Percentiles rank a stretch among this genome's conserved stretches.
These are phyloP conservation scores for Drosophila elegans DNA, from an alignment of 1,140 invertebrate species.

Conservation along the genomic window DNA sequence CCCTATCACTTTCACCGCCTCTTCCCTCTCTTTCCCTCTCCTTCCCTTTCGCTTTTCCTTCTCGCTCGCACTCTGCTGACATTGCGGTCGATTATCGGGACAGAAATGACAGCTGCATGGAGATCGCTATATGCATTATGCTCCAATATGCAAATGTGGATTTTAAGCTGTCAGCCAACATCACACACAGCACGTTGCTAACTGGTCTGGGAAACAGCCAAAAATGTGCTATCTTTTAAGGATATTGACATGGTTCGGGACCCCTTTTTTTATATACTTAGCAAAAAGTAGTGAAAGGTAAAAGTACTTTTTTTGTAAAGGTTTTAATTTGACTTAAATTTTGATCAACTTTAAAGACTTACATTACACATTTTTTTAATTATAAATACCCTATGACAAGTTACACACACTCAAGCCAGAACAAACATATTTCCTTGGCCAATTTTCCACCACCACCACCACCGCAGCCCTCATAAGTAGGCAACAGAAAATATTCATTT, in stretches of 20 bases:
- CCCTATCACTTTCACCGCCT: background rate
- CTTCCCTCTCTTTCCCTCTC: background rate
- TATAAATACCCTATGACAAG: too few relatives aligned
- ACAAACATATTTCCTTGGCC: background rate
- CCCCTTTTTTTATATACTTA: too few relatives aligned
- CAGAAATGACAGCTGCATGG: slow-evolving; percentile 58
- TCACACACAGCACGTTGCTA: background rate
- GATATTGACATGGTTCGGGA: background rate
- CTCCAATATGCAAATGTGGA: slow-evolving; percentile 5
- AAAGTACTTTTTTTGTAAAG: too few relatives aligned
- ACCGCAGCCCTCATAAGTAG: slow-evolving; percentile 39
- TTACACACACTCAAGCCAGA: too few relatives aligned
- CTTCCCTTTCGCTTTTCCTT: background rate
- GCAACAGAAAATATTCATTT: slow-evolving; percentile 23
- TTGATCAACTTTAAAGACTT: too few relatives aligned
- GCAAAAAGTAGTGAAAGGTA: too few relatives aligned
- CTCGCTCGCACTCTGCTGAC: slow-evolving; percentile 54
- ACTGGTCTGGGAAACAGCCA: background rate
- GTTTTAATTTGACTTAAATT: too few relatives aligned
- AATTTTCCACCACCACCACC: too few relatives aligned
- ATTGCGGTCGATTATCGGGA: slow-evolving; percentile 72
- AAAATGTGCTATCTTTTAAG: background rate
- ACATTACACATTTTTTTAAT: too few relatives aligned
- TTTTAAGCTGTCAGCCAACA: slow-evolving; percentile 6
- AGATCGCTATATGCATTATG: slow-evolving; percentile 2